phyloP scores from a whole-genome alignment of 2,797 vertebrate genomes.

The Stomatorhinus walkeri region DNA sequence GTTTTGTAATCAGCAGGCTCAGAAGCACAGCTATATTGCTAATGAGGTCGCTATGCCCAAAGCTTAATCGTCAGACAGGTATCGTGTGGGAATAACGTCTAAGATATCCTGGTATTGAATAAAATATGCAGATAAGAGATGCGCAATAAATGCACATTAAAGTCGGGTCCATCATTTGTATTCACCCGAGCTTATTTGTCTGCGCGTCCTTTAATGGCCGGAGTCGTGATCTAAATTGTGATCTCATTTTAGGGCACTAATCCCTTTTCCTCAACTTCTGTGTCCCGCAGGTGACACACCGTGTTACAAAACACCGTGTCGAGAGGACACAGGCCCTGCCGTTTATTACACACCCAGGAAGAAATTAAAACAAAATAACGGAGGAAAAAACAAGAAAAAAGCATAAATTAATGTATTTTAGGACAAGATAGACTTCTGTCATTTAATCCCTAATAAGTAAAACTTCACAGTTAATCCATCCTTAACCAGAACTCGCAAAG shows the following conservation, averaged over 20 bases:
- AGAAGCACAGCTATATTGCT: background rate
- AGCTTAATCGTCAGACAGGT: background rate
- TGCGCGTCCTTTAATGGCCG: background rate
- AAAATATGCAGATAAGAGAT: background rate
- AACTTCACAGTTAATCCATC: background rate
- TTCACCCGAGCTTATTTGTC: background rate
- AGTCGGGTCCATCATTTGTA: background rate
- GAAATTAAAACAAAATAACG: background rate
- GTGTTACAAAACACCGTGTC: background rate
- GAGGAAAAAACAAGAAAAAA: background rate
- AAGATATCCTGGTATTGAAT: background rate
- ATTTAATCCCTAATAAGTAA: no score
- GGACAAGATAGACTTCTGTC: background rate
- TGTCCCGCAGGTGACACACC: background rate
- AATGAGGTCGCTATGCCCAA: background rate
- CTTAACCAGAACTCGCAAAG: background rate
- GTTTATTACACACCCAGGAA: no score
- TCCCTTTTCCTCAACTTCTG: background rate
- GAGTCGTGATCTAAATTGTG: constrained; percentile 9
- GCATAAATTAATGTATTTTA: background rate
- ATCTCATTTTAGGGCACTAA: background rate
- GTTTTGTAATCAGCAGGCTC: background rate
- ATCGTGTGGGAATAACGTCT: background rate
- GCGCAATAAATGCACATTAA: background rate
- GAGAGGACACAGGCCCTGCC: background rate